These are phyloP conservation scores for Argopecten irradians DNA, from an alignment of 1,140 invertebrate genomes.

Conservation along the genomic window DNA sequence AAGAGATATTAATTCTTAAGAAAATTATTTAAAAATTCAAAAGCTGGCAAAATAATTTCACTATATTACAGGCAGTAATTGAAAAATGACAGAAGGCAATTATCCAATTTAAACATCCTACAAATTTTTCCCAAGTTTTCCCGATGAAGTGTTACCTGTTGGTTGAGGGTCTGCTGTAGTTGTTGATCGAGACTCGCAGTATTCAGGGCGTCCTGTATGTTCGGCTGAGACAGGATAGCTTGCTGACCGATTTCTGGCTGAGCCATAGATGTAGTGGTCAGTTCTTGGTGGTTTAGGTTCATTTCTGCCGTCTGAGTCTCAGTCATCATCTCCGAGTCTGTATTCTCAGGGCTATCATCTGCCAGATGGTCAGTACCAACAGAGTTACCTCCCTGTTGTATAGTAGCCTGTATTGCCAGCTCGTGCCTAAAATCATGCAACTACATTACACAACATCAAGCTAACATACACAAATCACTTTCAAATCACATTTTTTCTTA, in stretches of 20 bases:
- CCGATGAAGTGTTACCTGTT: slow-evolving; percentile 56
- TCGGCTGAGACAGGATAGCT: slow-evolving; percentile 51
- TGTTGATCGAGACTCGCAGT: slow-evolving; percentile 55
- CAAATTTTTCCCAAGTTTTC: neutral
- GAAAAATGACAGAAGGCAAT: neutral
- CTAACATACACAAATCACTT: no score
- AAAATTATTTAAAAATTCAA: no score
- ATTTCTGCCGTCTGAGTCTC: slow-evolving; percentile 51
- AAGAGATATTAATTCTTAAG: no score
- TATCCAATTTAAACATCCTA: neutral
- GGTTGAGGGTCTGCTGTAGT: slow-evolving; percentile 67
- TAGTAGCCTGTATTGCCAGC: slow-evolving; percentile 75
- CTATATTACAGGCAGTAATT: no score
- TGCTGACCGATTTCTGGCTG: slow-evolving; percentile 62
- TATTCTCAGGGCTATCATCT: slow-evolving; percentile 55
- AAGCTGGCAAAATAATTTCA: no score
- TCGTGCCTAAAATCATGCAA: slow-evolving; percentile 78
- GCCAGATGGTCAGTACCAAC: slow-evolving; percentile 51
- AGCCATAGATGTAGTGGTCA: slow-evolving; percentile 55
- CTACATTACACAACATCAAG: no score
- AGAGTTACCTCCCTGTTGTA: slow-evolving; percentile 44
- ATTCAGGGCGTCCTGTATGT: slow-evolving; percentile 57
- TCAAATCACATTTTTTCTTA: no score
- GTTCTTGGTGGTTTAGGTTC: slow-evolving; percentile 54
- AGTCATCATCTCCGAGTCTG: slow-evolving; percentile 38